Evolutionary conservation across 2,113 vertebrate genomes (phyloP).

Genomic region (Varanus salvator): DNA sequence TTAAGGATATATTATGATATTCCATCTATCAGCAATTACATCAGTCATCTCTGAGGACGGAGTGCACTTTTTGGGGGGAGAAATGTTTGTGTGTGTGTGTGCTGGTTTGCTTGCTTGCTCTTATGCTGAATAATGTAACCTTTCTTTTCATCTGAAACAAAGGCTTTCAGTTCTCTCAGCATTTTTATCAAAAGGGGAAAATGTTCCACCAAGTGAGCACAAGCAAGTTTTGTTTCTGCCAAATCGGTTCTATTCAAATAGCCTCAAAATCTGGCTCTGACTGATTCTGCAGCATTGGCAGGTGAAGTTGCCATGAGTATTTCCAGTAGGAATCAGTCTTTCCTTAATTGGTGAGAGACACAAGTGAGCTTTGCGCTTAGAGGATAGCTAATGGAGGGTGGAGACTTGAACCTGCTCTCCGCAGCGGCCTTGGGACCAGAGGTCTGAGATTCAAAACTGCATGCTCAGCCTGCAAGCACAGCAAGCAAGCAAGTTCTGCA

Average conservation of each 20-base stretch:
- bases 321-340: neutral
- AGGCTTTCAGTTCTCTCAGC: neutral
- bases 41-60: constrained; percentile 36
- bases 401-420: neutral
- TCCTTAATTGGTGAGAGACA: neutral
- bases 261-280: neutral
- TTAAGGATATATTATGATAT: constrained; percentile 52
- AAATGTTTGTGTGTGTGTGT: neutral
- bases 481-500: constrained; percentile 11
- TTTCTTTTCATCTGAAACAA: neutral
- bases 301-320: neutral
- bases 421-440: neutral
- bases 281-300: neutral
- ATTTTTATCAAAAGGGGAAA: neutral
- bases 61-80: neutral
- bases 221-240: neutral
- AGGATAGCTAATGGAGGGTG: neutral
- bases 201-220: neutral
- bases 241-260: neutral
- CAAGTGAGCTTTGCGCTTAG: neutral
- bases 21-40: constrained; percentile 40
- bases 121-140: neutral
- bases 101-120: neutral
- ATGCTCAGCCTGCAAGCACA: neutral
- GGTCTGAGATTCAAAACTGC: neutral